Percentiles rank a stretch among this genome's conserved stretches.
Evolutionary conservation across 92 coral and sea anemone species (phyloP).

Genomic region (Parazoanthus atlanticus): DNA sequence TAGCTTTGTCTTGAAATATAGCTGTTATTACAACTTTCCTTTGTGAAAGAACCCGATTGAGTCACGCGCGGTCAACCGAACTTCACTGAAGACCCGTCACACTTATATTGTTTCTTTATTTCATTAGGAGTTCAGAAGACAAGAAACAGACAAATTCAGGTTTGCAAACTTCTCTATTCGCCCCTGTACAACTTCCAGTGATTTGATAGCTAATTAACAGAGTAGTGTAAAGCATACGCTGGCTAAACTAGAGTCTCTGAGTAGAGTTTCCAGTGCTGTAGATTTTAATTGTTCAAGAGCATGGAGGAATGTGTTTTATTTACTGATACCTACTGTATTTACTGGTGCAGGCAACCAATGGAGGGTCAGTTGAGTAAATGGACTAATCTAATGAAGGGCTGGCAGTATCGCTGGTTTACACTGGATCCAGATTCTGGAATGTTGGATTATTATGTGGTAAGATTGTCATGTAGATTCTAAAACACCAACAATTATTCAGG

Average conservation of each 20-base stretch:
- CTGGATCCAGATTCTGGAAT: slow-evolving; percentile 89
- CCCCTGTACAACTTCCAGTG: not conserved
- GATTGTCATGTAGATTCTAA: not conserved
- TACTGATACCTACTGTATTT: not conserved
- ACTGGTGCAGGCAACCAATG: slow-evolving; percentile 76
- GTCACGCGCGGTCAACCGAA: not conserved
- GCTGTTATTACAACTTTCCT: slow-evolving; percentile 6
- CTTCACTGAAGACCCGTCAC: not conserved
- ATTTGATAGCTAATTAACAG: not conserved
- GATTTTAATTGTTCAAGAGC: not conserved
- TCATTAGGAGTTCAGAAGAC: slow-evolving; percentile 38
- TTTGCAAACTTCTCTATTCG: not conserved
- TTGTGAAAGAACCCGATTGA: not conserved
- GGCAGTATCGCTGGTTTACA: slow-evolving; percentile 99
- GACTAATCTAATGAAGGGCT: slow-evolving; percentile 97
- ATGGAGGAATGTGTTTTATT: not conserved
- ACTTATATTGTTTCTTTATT: slow-evolving; percentile 22
- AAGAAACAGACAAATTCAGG: slow-evolving; percentile 43
- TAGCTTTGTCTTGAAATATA: not conserved
- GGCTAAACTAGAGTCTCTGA: no score
- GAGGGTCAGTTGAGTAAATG: slow-evolving; percentile 98
- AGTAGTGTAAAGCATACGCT: not conserved
- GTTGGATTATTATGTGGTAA: slow-evolving; percentile 95
- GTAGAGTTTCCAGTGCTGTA: not conserved
- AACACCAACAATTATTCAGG: no score